Percentiles rank a stretch among this genome's conserved stretches.
Conservation (phyloP, 2,888 invertebrate genomes). For the Ditylenchus weischeri region DNA sequence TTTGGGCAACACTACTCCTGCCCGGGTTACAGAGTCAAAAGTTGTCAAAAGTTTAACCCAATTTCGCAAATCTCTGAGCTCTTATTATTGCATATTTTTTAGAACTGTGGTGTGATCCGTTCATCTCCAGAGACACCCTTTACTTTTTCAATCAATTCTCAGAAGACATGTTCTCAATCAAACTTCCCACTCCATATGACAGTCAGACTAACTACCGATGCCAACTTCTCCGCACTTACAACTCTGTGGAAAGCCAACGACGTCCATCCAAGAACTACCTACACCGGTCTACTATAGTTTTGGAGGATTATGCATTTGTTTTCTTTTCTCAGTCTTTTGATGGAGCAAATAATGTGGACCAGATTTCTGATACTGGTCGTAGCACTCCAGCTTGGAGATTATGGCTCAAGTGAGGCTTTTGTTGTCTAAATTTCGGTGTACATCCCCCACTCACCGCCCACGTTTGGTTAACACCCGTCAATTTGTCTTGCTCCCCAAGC, state of each 20-base stretch:
- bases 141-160: conserved; percentile 32
- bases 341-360: not conserved
- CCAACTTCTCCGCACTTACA: conserved; percentile 10
- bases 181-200: not conserved
- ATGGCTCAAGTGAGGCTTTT: conserved; percentile 22
- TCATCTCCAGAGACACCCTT: conserved; percentile 30
- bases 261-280: conserved; percentile 19
- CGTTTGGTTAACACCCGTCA: too few relatives aligned
- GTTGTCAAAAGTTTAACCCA: too few relatives aligned
- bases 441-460: too few relatives aligned
- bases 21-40: too few relatives aligned
- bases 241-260: conserved; percentile 3
- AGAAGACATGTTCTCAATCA: conserved; percentile 20
- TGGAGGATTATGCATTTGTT: conserved; percentile 29
- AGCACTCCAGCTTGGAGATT: conserved; percentile 18
- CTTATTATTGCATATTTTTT: conserved; percentile 1
- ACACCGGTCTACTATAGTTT: conserved; percentile 26
- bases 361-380: not conserved
- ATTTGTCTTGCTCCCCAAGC: too few relatives aligned
- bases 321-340: conserved; percentile 27
- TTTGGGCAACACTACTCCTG: too few relatives aligned
- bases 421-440: too few relatives aligned
- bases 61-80: not conserved
- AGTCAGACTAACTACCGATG: not conserved
- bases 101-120: conserved; percentile 37